These are phyloP conservation scores for Triops cancriformis DNA, from an alignment of 1,140 invertebrate genomes.

Conservation along the genomic window DNA sequence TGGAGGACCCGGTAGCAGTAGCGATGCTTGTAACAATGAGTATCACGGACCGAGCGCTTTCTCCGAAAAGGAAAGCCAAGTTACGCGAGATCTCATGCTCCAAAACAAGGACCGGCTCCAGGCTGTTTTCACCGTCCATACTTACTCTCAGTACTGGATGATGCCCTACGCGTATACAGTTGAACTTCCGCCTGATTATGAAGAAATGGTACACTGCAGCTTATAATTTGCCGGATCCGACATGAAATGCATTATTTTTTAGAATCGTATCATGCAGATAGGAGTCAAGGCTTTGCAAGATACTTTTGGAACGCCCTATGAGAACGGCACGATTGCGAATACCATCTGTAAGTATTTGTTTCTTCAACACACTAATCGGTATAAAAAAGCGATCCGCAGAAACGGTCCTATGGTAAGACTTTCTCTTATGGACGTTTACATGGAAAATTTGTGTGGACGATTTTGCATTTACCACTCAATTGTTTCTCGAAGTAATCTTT, in stretches of 20 bases:
- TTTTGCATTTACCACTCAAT: too few species aligned
- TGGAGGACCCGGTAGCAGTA: constrained; percentile 55
- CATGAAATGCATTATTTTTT: too few species aligned
- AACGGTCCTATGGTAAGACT: too few species aligned
- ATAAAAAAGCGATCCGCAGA: too few species aligned
- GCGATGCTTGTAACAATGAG: constrained; percentile 48
- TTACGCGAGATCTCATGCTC: constrained; percentile 51
- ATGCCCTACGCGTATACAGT: constrained; percentile 21
- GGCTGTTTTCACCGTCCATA: constrained; percentile 72
- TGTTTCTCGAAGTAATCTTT: too few species aligned
- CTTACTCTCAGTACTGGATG: constrained; percentile 52
- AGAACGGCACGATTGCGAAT: constrained; percentile 27
- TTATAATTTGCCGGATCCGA: too few species aligned
- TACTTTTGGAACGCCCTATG: constrained; percentile 32
- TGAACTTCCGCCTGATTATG: constrained; percentile 19
- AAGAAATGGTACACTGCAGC: constrained; percentile 21
- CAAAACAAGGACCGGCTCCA: constrained; percentile 36
- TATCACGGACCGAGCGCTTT: constrained; percentile 76
- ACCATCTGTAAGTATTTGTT: constrained; percentile 25
- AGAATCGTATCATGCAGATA: constrained; percentile 32
- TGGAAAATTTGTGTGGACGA: too few species aligned
- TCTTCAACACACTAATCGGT: too few species aligned
- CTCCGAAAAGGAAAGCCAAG: constrained; percentile 78
- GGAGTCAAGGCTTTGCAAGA: constrained; percentile 30
- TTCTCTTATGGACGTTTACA: too few species aligned